These are phyloP conservation scores for Chrysopilus asiliformis DNA, from an alignment of 2,888 invertebrate genomes.

Conservation along the genomic window DNA sequence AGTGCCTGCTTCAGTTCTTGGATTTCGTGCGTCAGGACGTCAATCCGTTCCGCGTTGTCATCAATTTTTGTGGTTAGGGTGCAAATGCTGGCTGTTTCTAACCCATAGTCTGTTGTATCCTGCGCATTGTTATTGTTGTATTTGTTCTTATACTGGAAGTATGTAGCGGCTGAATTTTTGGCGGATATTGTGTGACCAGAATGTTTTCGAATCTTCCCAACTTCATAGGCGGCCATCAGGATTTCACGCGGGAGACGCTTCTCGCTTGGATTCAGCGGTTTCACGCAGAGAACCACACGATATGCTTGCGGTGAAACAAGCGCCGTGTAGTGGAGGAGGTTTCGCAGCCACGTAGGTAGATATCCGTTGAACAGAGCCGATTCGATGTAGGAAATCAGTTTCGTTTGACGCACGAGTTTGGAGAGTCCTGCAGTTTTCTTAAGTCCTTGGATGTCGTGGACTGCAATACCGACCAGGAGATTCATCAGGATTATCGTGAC, in stretches of 20 bases:
- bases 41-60: constrained; percentile 53
- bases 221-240: constrained; percentile 65
- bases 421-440: constrained; percentile 75
- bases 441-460: constrained; percentile 74
- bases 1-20: constrained; percentile 48
- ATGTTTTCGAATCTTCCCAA: constrained; percentile 61
- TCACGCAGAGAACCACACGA: constrained; percentile 66
- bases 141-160: constrained; percentile 48
- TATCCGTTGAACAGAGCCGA: constrained; percentile 67
- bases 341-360: constrained; percentile 58
- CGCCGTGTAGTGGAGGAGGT: constrained; percentile 63
- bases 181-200: constrained; percentile 55
- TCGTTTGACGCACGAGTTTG: constrained; percentile 71
- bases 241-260: constrained; percentile 67
- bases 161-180: constrained; percentile 47
- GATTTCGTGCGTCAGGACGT: constrained; percentile 52
- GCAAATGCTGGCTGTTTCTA: constrained; percentile 42
- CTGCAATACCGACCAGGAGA: constrained; percentile 72
- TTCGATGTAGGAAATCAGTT: constrained; percentile 76
- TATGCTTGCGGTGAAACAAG: constrained; percentile 70
- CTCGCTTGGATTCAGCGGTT: constrained; percentile 71
- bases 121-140: constrained; percentile 36
- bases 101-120: constrained; percentile 41
- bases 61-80: constrained; percentile 51
- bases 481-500: constrained; percentile 81